A percentile compares a stretch with the other conserved stretches of the same genome.
Evolutionary conservation across 2,888 invertebrate species (phyloP).

Genomic region (Tetragnatha montana): DNA sequence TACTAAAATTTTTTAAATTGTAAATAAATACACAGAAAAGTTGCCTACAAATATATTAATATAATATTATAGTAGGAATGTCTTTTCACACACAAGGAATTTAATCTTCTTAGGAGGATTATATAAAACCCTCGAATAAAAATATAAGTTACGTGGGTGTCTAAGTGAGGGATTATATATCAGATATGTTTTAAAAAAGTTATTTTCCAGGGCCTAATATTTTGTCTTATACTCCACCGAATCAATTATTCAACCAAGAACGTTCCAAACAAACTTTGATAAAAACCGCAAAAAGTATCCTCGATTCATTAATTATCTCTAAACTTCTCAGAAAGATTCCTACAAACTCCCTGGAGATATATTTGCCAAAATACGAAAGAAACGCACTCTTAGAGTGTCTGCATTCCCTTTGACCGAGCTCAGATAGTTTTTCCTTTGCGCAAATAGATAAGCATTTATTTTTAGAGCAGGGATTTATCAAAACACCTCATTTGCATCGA

Average conservation of each 20-base stretch:
- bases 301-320: not conserved
- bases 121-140: not conserved
- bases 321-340: not conserved
- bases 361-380: not conserved
- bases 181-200: not conserved
- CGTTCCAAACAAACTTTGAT: not conserved
- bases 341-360: not conserved
- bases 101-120: not conserved
- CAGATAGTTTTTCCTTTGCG: not conserved
- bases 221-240: not conserved
- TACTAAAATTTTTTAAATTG: too few relatives aligned
- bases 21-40: too few relatives aligned
- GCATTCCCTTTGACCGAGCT: not conserved
- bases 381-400: not conserved
- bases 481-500: constrained; percentile 35
- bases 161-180: not conserved
- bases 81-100: not conserved
- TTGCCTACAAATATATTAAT: too few relatives aligned
- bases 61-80: too few relatives aligned
- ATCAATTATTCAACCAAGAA: not conserved
- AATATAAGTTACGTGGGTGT: not conserved
- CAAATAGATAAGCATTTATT: constrained; percentile 35
- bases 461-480: constrained; percentile 24
- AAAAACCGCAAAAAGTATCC: not conserved
- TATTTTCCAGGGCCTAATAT: not conserved